A percentile compares a stretch with the other conserved stretches of the same genome.
Evolutionary conservation across 2,797 vertebrate genomes (phyloP).

Genomic region (Gallirallus australis): DNA sequence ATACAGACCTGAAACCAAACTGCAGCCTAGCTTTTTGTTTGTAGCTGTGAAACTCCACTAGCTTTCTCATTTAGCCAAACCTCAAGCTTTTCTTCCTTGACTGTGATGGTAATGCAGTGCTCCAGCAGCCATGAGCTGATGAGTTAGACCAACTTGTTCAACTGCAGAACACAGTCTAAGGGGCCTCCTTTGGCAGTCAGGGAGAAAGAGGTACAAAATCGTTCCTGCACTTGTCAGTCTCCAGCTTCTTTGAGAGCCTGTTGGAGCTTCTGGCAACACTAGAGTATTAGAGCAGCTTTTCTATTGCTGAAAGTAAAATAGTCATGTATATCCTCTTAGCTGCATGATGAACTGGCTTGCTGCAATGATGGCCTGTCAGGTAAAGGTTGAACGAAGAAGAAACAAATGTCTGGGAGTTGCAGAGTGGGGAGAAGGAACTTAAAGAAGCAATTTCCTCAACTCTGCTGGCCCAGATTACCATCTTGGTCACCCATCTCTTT

Average conservation of each 20-base stretch:
- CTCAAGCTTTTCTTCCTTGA: background rate
- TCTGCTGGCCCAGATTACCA: background rate
- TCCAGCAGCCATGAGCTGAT: background rate
- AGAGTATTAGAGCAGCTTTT: background rate
- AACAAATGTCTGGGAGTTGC: background rate
- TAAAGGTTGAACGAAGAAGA: background rate
- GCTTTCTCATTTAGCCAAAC: background rate
- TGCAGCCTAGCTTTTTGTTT: background rate
- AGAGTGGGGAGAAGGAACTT: background rate
- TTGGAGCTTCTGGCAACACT: background rate
- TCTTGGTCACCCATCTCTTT: background rate
- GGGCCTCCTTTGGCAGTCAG: background rate
- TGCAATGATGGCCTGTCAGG: background rate
- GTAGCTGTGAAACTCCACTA: background rate
- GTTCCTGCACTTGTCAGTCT: background rate
- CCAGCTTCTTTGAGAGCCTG: background rate
- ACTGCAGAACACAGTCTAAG: background rate
- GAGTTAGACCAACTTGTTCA: background rate
- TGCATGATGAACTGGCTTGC: background rate
- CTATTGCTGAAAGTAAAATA: background rate
- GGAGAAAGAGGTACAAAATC: background rate
- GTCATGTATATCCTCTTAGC: background rate
- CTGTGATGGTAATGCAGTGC: background rate
- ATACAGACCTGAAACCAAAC: background rate
- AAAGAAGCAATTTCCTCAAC: background rate